These are phyloP conservation scores for Strigamia maritima DNA, from an alignment of 2,888 invertebrate species.

Conservation along the genomic window DNA sequence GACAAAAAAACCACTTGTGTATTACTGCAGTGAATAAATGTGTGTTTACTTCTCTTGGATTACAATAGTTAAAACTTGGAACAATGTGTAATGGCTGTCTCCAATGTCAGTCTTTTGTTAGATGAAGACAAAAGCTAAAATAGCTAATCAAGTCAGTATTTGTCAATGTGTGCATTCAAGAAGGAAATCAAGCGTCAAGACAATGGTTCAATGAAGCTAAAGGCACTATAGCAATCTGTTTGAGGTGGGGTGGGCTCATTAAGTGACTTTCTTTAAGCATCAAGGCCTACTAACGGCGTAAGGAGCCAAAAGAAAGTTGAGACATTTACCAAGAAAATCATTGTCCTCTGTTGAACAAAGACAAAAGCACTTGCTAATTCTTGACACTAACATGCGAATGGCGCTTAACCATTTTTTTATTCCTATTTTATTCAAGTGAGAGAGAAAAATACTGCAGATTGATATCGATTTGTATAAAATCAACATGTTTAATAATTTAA, in stretches of 20 bases:
- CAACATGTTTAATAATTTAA: background rate
- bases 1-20: background rate
- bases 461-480: background rate
- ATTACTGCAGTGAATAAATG: background rate
- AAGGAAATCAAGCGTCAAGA: constrained; percentile 30
- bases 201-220: constrained; percentile 25
- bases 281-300: constrained; percentile 13
- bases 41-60: background rate
- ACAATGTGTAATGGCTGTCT: constrained; percentile 27
- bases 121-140: constrained; percentile 18
- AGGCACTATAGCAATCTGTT: constrained; percentile 29
- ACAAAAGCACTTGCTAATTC: constrained; percentile 22
- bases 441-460: background rate
- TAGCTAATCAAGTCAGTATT: constrained; percentile 30
- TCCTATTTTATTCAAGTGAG: background rate
- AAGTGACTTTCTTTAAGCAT: constrained; percentile 22
- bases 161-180: constrained; percentile 34
- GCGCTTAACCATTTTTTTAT: background rate
- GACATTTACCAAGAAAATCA: constrained; percentile 27
- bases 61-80: background rate
- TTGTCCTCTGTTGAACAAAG: constrained; percentile 9
- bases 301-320: background rate
- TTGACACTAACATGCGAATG: background rate
- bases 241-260: constrained; percentile 29
- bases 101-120: background rate